Percentiles rank a stretch among this genome's conserved stretches.
phyloP scores from a whole-genome alignment of 2,888 invertebrate species.

The Aleiodes leptofemur region DNA sequence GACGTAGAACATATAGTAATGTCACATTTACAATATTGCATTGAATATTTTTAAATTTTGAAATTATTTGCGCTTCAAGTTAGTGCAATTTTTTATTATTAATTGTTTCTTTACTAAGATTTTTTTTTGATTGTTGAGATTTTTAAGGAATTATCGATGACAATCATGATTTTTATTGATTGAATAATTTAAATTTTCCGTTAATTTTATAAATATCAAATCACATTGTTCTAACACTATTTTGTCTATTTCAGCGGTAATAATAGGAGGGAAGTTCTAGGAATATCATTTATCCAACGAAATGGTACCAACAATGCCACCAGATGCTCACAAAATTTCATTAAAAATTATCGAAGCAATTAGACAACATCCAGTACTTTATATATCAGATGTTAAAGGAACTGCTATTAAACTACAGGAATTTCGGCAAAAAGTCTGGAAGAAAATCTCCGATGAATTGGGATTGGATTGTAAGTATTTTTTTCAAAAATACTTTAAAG shows the following conservation, averaged over 20 bases:
- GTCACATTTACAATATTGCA: conserved; percentile 49
- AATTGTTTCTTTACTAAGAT: conserved; percentile 1
- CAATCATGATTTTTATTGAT: background rate
- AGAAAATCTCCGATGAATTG: conserved; percentile 69
- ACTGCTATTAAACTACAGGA: conserved; percentile 68
- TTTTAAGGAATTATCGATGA: background rate
- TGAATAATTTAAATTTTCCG: background rate
- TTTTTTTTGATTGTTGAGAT: too few relatives aligned
- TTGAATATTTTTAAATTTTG: conserved; percentile 8
- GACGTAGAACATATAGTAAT: conserved; percentile 55
- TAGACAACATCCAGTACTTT: conserved; percentile 71
- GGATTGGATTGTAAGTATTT: conserved; percentile 68
- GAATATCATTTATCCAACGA: conserved; percentile 30
- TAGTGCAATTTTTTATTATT: conserved; percentile 2
- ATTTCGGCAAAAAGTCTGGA: conserved; percentile 73
- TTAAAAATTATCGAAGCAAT: conserved; percentile 71
- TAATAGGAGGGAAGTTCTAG: background rate
- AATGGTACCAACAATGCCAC: conserved; percentile 67
- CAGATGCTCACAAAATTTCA: conserved; percentile 71
- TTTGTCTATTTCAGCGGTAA: background rate
- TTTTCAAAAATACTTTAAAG: conserved; percentile 7
- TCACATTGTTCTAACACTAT: background rate
- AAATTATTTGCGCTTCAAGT: background rate
- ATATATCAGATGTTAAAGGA: conserved; percentile 70
- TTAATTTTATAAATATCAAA: background rate